Evolutionary conservation across 1,140 invertebrate genomes (phyloP).

Genomic region (Zophobas morio): DNA sequence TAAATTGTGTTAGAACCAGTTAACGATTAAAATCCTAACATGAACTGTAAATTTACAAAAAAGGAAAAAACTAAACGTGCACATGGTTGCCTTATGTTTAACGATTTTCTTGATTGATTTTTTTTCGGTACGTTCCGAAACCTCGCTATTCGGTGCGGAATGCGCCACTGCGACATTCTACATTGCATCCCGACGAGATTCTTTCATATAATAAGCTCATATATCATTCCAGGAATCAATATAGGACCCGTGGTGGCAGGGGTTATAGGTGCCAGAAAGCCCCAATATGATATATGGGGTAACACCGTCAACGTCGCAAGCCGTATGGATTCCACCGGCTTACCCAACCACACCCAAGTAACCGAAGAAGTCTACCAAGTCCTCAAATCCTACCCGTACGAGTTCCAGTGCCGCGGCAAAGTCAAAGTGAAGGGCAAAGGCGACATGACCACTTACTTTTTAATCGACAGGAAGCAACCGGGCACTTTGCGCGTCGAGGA

Average conservation of each 20-base stretch:
- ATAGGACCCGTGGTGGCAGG: conserved; percentile 94
- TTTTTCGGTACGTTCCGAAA: too few species aligned
- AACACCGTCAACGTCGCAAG: conserved; percentile 96
- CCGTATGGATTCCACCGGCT: conserved; percentile 89
- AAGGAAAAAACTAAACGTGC: too few species aligned
- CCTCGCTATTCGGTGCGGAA: too few species aligned
- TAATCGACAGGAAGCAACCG: conserved; percentile 79
- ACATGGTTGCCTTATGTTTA: too few species aligned
- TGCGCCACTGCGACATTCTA: too few species aligned
- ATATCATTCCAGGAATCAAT: conserved; percentile 80
- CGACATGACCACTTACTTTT: conserved; percentile 94
- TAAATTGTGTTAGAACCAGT: too few species aligned
- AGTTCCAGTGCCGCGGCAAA: conserved; percentile 86
- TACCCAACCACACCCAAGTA: conserved; percentile 89
- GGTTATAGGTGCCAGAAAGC: conserved; percentile 94
- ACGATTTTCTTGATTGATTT: too few species aligned
- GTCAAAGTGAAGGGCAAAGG: conserved; percentile 95
- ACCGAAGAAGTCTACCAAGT: conserved; percentile 87
- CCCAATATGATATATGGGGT: conserved; percentile 97
- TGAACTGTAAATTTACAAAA: too few species aligned
- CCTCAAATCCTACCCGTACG: conserved; percentile 80
- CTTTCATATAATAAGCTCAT: neutral
- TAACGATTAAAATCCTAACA: too few species aligned
- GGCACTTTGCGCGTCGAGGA: conserved; percentile 73
- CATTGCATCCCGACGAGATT: too few species aligned